Evolutionary conservation across 2,888 invertebrate species (phyloP), one percentile per base, ranked within the genome.

Genomic region (Amiota mariae): DNA sequence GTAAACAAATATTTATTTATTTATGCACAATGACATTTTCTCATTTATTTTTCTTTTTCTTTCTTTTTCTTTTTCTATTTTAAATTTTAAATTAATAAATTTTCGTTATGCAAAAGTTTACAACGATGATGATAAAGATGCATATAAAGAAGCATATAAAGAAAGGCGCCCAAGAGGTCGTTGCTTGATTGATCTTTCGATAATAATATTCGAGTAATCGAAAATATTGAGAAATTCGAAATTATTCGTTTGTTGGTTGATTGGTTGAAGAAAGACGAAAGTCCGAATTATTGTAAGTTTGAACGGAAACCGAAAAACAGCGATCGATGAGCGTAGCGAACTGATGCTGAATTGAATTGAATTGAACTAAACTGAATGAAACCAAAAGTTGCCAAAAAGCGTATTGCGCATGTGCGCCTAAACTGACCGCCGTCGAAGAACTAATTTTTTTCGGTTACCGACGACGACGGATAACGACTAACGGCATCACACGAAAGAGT

Each of bases 341-440:
- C 18, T 51, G 36, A n/a, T 0, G 24, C 6, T 66, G 48, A 64
- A 20, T 10, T 36, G 54, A 51, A 66, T 13, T 51, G 36, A 59
- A n/a, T n/a, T 66, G 48, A 64, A 20, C 24, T 46, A 49, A n/a
- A 59, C 51, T 72, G 75, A 82, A 85, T 79, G 84, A 84, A 87
- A 86, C 84, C 85, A 87, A 87, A 88, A 88, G 88, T 87, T 85
- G 81, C 79, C 81, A 73, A 79, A 78, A 78, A 77, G 75, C 73
- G 78, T 84, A 71, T 76, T 80, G 87, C 87, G 88, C 88, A 87
- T 87, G 88, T 89, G 88, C 87, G 89, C 87, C 87, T 87, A 86
- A 87, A 88, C 85, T 88, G 88, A 89, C 89, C 88, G 89, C 81
- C 86, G 83, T 82, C 80, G 88, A 88, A 88, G 88, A 88, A 89